These are phyloP conservation scores for Porites evermanni DNA, from an alignment of 92 coral and sea anemone genomes.

Conservation along the genomic window DNA sequence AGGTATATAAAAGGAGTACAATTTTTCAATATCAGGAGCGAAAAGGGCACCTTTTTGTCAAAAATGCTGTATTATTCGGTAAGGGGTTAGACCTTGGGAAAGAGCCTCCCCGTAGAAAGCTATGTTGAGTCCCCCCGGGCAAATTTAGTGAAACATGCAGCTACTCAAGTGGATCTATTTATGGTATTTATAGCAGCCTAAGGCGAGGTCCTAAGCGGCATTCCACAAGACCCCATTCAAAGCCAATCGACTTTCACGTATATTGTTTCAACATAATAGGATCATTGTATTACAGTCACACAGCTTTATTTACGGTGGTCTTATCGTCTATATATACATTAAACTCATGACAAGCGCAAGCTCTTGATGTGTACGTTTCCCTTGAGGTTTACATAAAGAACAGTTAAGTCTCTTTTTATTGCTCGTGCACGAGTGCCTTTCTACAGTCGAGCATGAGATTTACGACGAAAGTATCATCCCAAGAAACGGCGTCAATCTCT, in stretches of 20 bases:
- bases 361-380: constrained; percentile 16
- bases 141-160: background rate
- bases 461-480: constrained; percentile 34
- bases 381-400: constrained; percentile 13
- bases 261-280: constrained; percentile 26
- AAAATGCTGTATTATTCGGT: too few species aligned
- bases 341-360: background rate
- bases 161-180: constrained; percentile 6
- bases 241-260: constrained; percentile 5
- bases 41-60: background rate
- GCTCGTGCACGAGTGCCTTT: constrained; percentile 6
- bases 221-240: background rate
- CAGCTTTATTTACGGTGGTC: constrained; percentile 14
- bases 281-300: constrained; percentile 42
- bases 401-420: background rate
- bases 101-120: too few species aligned
- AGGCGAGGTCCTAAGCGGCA: constrained; percentile 13
- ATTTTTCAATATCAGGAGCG: background rate
- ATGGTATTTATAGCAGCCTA: background rate
- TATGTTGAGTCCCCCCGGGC: too few species aligned
- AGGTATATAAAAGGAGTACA: too few species aligned
- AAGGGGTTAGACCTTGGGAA: too few species aligned
- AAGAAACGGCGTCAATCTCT: constrained; percentile 7
- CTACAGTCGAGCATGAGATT: constrained; percentile 16
- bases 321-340: constrained; percentile 29